phyloP scores from a whole-genome alignment of 2,797 vertebrate species.

The Pogoniulus pusillus region DNA sequence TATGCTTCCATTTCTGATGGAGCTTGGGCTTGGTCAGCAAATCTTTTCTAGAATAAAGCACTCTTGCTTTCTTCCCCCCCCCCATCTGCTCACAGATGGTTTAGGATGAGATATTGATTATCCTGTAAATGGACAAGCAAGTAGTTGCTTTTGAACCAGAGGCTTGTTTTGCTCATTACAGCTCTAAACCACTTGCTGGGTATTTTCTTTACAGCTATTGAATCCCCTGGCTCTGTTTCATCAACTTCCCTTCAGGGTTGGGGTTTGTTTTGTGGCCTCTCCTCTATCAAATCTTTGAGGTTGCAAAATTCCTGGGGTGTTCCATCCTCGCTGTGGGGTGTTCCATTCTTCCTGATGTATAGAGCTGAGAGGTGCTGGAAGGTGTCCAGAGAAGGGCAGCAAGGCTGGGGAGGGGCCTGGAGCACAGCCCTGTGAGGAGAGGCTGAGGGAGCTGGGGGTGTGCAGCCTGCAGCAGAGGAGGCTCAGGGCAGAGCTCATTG shows the following conservation, averaged over 20 bases:
- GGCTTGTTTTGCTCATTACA: conserved; percentile 33
- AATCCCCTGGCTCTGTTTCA: conserved; percentile 3
- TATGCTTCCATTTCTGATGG: conserved; percentile 48
- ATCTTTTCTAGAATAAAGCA: conserved; percentile 53
- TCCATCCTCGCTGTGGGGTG: too few species aligned
- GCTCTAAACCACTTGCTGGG: conserved; percentile 8
- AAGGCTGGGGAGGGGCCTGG: too few species aligned
- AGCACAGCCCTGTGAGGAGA: too few species aligned
- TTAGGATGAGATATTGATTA: conserved; percentile 57
- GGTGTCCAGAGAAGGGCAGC: too few species aligned
- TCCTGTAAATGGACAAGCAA: conserved; percentile 41
- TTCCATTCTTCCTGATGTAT: background rate
- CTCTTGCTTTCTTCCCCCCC: conserved; percentile 13
- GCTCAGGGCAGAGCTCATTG: too few species aligned
- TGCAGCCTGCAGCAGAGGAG: too few species aligned
- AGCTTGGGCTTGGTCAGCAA: conserved; percentile 63
- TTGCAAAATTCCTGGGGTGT: conserved; percentile 2
- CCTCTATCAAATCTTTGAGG: background rate
- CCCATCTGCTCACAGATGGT: conserved; percentile 57
- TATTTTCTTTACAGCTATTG: background rate
- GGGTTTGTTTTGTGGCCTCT: background rate
- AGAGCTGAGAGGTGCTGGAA: background rate
- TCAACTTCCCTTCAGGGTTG: background rate
- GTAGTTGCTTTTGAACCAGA: conserved; percentile 45
- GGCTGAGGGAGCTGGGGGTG: too few species aligned